Conservation (phyloP, 1,140 invertebrate species). For the Idris sp. region DNA sequence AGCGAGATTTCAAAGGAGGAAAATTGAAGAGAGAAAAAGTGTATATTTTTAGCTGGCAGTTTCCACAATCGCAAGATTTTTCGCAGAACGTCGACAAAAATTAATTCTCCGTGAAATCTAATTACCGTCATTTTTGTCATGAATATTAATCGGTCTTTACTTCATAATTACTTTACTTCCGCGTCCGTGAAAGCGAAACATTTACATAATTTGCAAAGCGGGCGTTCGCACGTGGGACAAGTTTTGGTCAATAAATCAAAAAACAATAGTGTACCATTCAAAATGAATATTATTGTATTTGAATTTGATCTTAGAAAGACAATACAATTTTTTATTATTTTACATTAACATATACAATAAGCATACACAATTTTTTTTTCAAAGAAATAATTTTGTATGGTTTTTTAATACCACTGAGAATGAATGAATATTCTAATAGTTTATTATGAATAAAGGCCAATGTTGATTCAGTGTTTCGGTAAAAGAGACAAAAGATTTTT, state of each 20-base stretch:
- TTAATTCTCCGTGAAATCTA: slow-evolving; percentile 34
- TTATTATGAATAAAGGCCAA: no score
- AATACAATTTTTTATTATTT: no score
- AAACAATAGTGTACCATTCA: slow-evolving; percentile 6
- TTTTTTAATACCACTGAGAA: no score
- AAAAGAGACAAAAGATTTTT: no score
- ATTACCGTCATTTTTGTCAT: slow-evolving; percentile 27
- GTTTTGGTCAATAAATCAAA: slow-evolving; percentile 24
- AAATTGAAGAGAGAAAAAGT: no score
- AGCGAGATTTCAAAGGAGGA: no score
- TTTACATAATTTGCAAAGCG: slow-evolving; percentile 28
- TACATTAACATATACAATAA: no score
- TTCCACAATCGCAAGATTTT: slow-evolving; percentile 11
- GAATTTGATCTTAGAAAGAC: no score
- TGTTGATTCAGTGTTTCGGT: no score
- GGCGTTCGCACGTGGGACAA: slow-evolving; percentile 12
- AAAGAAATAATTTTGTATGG: no score
- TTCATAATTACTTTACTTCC: slow-evolving; percentile 27
- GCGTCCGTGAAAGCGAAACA: slow-evolving; percentile 10
- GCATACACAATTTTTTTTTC: no score
- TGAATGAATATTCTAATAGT: no score
- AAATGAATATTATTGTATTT: slow-evolving; percentile 9
- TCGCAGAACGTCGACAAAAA: slow-evolving; percentile 8
- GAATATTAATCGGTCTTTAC: slow-evolving; percentile 40
- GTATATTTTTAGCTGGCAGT: background rate